These are phyloP conservation scores for Diplodus puntazzo DNA, from an alignment of 2,797 vertebrate species.

Conservation along the genomic window DNA sequence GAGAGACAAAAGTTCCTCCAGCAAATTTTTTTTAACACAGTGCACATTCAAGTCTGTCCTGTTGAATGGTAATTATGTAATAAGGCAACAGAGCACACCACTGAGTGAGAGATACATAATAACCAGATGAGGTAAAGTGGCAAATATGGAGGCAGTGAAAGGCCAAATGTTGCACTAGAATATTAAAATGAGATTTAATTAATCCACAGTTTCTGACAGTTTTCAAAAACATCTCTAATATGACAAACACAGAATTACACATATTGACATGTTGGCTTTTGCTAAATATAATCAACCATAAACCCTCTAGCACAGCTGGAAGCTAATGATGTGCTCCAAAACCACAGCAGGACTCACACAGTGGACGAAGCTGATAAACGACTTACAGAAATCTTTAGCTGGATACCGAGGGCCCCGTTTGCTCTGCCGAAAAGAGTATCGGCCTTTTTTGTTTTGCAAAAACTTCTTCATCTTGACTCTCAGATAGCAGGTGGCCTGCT, in stretches of 20 bases:
- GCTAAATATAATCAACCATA: slow-evolving; percentile 27
- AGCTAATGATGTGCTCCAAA: slow-evolving; percentile 37
- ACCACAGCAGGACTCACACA: slow-evolving; percentile 50
- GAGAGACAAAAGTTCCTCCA: slow-evolving; percentile 62
- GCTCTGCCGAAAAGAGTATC: slow-evolving; percentile 82
- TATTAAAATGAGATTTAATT: slow-evolving; percentile 21
- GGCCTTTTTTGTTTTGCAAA: slow-evolving; percentile 80
- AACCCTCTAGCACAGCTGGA: slow-evolving; percentile 33
- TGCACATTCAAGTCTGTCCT: slow-evolving; percentile 33
- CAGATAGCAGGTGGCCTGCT: slow-evolving; percentile 56
- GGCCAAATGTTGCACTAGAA: neutral
- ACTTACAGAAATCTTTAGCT: slow-evolving; percentile 91
- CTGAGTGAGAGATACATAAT: neutral
- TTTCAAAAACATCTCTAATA: slow-evolving; percentile 22
- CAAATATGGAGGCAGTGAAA: neutral
- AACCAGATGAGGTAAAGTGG: neutral
- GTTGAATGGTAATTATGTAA: slow-evolving; percentile 54
- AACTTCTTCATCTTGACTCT: slow-evolving; percentile 83
- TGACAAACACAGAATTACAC: slow-evolving; percentile 34
- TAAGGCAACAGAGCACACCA: slow-evolving; percentile 26
- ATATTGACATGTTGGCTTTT: slow-evolving; percentile 23
- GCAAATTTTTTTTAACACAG: slow-evolving; percentile 10
- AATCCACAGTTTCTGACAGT: slow-evolving; percentile 13
- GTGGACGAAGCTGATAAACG: slow-evolving; percentile 51
- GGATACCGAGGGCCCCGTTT: slow-evolving; percentile 76